phyloP scores from a whole-genome alignment of 2,113 vertebrate genomes.

The Passer domesticus region DNA sequence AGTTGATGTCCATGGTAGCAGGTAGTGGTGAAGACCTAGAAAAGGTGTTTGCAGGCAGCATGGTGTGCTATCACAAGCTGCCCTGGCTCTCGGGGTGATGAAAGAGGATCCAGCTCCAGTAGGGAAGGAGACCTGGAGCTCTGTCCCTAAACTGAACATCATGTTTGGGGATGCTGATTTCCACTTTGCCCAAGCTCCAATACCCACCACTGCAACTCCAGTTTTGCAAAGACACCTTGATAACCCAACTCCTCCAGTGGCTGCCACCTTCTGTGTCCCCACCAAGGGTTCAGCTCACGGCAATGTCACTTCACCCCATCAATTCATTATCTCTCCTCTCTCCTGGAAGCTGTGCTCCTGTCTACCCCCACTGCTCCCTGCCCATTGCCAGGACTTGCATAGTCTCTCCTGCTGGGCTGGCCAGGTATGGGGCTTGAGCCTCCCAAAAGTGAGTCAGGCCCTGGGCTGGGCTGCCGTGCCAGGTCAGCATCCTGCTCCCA shows the following conservation, averaged over 20 bases:
- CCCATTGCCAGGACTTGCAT: neutral
- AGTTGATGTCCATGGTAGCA: neutral
- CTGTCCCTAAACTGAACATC: accelerated
- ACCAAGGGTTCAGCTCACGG: neutral
- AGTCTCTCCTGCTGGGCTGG: neutral
- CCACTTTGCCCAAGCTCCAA: neutral
- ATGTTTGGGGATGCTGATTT: neutral
- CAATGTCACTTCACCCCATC: neutral
- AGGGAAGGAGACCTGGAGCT: neutral
- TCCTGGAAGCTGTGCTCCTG: neutral
- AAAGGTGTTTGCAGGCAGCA: neutral
- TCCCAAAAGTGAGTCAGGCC: neutral
- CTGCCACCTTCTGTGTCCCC: neutral
- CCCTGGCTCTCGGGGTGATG: accelerated
- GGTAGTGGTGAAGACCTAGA: neutral
- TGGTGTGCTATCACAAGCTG: accelerated
- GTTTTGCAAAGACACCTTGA: neutral
- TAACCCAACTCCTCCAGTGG: accelerated
- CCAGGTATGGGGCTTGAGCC: neutral
- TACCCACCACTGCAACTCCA: neutral
- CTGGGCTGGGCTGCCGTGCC: neutral
- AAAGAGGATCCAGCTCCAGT: neutral
- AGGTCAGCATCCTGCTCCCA: neutral
- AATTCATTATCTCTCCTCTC: neutral
- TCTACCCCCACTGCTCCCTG: neutral